Percentiles rank a stretch among this genome's conserved stretches.
phyloP scores from a whole-genome alignment of 2,113 vertebrate genomes.

The Bungarus multicinctus region DNA sequence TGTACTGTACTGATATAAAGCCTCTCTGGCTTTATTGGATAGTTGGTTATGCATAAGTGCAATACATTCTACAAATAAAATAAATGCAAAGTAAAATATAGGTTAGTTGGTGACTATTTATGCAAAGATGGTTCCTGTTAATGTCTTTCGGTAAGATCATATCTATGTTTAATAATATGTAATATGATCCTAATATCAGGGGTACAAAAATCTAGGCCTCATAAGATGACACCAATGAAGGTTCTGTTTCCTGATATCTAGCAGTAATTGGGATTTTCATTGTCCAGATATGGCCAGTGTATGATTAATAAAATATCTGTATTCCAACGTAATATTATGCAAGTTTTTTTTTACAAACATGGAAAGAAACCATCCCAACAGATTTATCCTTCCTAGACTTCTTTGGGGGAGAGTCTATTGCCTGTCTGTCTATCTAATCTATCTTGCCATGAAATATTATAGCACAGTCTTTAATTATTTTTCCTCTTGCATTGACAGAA shows the following conservation, averaged over 20 bases:
- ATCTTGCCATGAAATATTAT: slow-evolving; percentile 11
- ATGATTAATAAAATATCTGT: not conserved
- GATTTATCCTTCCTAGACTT: not conserved
- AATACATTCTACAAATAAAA: not conserved
- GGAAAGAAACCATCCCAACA: not conserved
- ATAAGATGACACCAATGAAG: not conserved
- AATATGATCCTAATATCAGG: not conserved
- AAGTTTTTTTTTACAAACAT: not conserved
- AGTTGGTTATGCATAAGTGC: not conserved
- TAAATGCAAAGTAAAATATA: not conserved
- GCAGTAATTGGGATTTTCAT: not conserved
- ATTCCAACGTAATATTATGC: not conserved
- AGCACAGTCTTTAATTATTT: slow-evolving; percentile 9
- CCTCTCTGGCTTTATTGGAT: not conserved
- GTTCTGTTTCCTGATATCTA: not conserved
- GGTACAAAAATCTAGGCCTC: not conserved
- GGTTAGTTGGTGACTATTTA: not conserved
- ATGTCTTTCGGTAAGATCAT: not conserved
- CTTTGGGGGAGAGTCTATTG: slow-evolving; percentile 1
- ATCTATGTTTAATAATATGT: not conserved
- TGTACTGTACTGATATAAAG: not conserved
- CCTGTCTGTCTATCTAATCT: too few species aligned
- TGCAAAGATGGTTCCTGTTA: not conserved
- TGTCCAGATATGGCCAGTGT: not conserved
- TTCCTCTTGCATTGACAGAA: not conserved